These are phyloP conservation scores for Actinopyga echinites DNA, from an alignment of 53 echinoderm and acorn worm genomes.

Conservation along the genomic window DNA sequence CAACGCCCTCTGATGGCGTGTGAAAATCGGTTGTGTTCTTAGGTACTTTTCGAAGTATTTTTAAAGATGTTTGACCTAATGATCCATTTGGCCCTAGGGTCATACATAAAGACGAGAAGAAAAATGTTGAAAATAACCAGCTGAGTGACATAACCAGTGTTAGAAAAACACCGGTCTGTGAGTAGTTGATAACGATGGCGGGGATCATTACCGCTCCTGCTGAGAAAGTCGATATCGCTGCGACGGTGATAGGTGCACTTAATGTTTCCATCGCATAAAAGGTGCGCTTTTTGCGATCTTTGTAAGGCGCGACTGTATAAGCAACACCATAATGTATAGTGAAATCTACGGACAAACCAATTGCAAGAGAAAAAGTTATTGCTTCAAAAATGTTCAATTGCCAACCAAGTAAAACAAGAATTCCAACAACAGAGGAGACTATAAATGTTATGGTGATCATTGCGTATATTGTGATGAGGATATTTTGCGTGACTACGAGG, in stretches of 20 bases:
- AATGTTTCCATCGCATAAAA: conserved; percentile 49
- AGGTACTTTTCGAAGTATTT: too few relatives aligned
- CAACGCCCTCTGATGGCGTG: too few relatives aligned
- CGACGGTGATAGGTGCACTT: conserved; percentile 66
- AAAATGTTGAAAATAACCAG: too few relatives aligned
- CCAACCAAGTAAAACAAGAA: conserved; percentile 68
- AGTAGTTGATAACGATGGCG: conserved; percentile 57
- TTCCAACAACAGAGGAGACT: conserved; percentile 54
- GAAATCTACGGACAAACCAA: too few relatives aligned
- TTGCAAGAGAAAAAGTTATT: conserved; percentile 52
- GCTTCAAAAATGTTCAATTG: conserved; percentile 74
- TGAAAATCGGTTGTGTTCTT: too few relatives aligned
- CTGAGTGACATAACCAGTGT: conserved; percentile 74
- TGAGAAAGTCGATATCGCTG: conserved; percentile 69
- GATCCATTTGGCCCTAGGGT: conserved; percentile 70
- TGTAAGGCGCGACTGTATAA: conserved; percentile 50
- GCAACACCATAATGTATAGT: conserved; percentile 79
- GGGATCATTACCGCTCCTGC: conserved; percentile 81
- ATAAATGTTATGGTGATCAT: conserved; percentile 60
- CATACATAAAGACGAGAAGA: conserved; percentile 67
- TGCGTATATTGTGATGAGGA: conserved; percentile 50
- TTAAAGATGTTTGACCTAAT: too few relatives aligned
- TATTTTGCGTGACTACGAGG: conserved; percentile 54
- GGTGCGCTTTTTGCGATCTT: conserved; percentile 29
- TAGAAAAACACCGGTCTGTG: conserved; percentile 68